Evolutionary conservation across 2,888 invertebrate genomes (phyloP).

Genomic region (Rhimphoctona megacephalus): DNA sequence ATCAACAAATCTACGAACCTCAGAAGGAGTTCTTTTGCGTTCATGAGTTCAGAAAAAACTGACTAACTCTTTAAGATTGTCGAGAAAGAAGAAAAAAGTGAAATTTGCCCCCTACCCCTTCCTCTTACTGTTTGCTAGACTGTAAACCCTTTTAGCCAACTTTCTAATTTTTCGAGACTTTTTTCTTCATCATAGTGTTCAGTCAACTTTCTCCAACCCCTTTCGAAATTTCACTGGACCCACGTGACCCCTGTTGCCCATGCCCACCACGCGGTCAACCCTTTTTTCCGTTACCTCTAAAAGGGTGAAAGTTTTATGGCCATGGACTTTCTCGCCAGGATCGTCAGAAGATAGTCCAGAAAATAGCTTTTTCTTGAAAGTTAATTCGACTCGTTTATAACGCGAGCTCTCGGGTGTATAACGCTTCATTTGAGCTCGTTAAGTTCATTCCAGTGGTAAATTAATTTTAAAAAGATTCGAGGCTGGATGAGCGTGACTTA

Average conservation of each 20-base stretch:
- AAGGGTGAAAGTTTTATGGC: slow-evolving; percentile 68
- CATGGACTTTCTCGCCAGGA: slow-evolving; percentile 19
- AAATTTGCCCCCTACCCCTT: slow-evolving; percentile 78
- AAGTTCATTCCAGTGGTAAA: slow-evolving; percentile 55
- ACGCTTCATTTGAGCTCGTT: slow-evolving; percentile 55
- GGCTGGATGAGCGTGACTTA: slow-evolving; percentile 41
- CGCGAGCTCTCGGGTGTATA: slow-evolving; percentile 9
- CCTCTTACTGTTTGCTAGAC: not conserved
- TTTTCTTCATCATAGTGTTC: slow-evolving; percentile 67
- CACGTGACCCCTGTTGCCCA: slow-evolving; percentile 48
- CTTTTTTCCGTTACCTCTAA: slow-evolving; percentile 42
- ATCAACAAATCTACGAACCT: slow-evolving; percentile 34
- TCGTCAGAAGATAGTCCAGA: slow-evolving; percentile 31
- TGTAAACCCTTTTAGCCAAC: slow-evolving; percentile 74
- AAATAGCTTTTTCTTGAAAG: slow-evolving; percentile 40
- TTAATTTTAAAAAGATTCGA: slow-evolving; percentile 60
- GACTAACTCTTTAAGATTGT: slow-evolving; percentile 66
- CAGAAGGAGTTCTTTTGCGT: slow-evolving; percentile 49
- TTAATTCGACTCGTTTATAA: slow-evolving; percentile 40
- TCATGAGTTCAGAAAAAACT: slow-evolving; percentile 72
- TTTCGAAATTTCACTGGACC: slow-evolving; percentile 57
- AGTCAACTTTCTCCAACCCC: slow-evolving; percentile 77
- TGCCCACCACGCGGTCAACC: slow-evolving; percentile 43
- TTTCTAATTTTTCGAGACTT: slow-evolving; percentile 78
- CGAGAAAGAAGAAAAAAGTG: slow-evolving; percentile 74